phyloP scores from a whole-genome alignment of 2,113 vertebrate genomes.

The Embiotoca jacksoni region DNA sequence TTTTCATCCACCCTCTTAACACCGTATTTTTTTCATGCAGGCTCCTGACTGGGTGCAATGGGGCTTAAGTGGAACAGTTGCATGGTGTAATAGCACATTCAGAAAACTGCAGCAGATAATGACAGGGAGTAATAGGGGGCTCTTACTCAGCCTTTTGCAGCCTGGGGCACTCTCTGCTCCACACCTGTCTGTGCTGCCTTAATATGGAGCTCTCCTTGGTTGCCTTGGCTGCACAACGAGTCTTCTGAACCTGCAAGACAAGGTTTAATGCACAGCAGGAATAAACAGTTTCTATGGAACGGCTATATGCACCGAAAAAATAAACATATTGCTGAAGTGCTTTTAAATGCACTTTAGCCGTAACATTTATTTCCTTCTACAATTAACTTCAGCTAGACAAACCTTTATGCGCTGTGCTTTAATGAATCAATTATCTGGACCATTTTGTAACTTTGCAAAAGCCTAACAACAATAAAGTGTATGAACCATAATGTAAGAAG shows the following conservation, averaged over 20 bases:
- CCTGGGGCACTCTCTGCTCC: conserved; percentile 88
- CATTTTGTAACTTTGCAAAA: conserved; percentile 5
- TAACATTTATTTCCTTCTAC: conserved; percentile 29
- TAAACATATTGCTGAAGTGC: not conserved
- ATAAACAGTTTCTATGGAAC: conserved; percentile 32
- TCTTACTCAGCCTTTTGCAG: conserved; percentile 88
- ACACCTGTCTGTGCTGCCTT: conserved; percentile 91
- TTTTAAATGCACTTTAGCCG: conserved; percentile 40
- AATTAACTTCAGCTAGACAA: conserved; percentile 37
- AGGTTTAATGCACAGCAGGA: conserved; percentile 51
- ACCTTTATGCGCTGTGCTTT: conserved; percentile 8
- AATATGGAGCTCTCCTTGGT: conserved; percentile 88
- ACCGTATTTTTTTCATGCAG: conserved; percentile 37
- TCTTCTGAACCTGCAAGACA: conserved; percentile 87
- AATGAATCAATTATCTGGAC: conserved; percentile 32
- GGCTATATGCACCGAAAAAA: conserved; percentile 10
- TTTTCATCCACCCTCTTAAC: conserved; percentile 18
- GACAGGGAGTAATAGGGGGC: conserved; percentile 67
- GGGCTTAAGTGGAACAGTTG: conserved; percentile 62
- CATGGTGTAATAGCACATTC: conserved; percentile 63
- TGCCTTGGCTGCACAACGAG: conserved; percentile 85
- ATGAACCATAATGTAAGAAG: conserved; percentile 15
- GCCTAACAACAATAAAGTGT: not conserved
- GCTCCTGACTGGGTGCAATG: conserved; percentile 51
- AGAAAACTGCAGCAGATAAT: conserved; percentile 74